Base-by-base conservation (phyloP, 2,888 invertebrate species). In the Eristalis intricaria region DNA sequence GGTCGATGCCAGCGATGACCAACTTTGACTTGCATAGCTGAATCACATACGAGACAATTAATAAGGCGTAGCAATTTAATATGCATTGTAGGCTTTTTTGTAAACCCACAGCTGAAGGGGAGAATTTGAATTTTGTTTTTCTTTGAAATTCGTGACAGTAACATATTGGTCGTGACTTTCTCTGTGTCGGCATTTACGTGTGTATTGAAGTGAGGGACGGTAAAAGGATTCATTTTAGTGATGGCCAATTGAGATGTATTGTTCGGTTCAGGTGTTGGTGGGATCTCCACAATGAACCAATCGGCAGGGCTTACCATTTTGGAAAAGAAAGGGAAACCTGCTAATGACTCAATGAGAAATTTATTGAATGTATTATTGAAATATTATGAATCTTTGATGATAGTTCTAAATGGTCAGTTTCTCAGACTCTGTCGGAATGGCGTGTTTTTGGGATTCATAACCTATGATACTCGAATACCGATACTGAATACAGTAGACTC, bases 21-120 rank as follows among this genome's bases (percentile, higher is more conserved):
- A 50, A 66, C 64, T 32, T n/a, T 65, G 56, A 65, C 74, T 65
- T 50, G 50, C 19, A 22, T 40, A 35, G 58, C 56, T 26, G 74
- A 58, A 15, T 22, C 43, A 15, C 64, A 64, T 64, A 64, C 50
- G 56, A 64, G 50, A 64, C 64, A 56, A 65, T 56, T 61, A 61
- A 63, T 60, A 5, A 29, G 29, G 26, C 61, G 50, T 50, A 50
- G 19, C 50, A 50, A 50, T 50, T 50, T 50, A 50, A 50, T 50
- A 50, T 50, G 50, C 50, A 50, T n/a, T 50, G 19, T 8, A 50
- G 50, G 19, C 19, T 50, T 50, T 32, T 50, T 50, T 50, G 50
- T 50, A 19, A 50, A 2, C 50, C 19, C 50, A 50, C 50, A 19
- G n/a, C 50, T 50, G 19, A n/a, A 19, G 50, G 50, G 50, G 19